Base-by-base conservation (phyloP, 2,888 invertebrate species). In the Harpalus rufipes region DNA sequence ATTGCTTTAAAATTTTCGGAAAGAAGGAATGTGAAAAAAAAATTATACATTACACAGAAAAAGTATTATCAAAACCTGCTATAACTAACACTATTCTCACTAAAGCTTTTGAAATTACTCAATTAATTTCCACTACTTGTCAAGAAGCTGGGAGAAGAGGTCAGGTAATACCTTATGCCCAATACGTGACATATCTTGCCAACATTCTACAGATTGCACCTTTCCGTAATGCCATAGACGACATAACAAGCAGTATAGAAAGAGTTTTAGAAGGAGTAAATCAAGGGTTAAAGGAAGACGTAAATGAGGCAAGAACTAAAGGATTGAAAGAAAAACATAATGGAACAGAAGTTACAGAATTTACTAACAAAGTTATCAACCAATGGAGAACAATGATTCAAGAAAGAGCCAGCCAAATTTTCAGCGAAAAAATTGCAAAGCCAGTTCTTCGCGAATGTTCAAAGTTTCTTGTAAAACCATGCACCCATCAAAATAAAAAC, bases 391-490 rank as follows among this genome's bases (percentile, higher is more conserved):
- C 32, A n/a, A 32, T 81, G 21, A 80, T 86, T 39, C 32, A 21
- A 44, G 81, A 86, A 68, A 56, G 85, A 25, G 80, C 83, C 16
- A 84, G 32, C 63, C 6, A 80, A 59, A 68, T 86, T 21, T 81
- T 86, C 51, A 41, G 65, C 65, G 65, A 79, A 18, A 44, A 86
- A 58, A 72, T 86, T 39, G 84, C 82, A 7, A 86, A 68, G 41
- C 85, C 86, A 21, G 76, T 86, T 6, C 21, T 86, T 12, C 76
- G 78, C 32, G 74, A 85, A 59, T 82, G 81, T 51, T 21, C 58
- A 21, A 18, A 32, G 44, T 7, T 32, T 12, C 51, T 86, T 8
- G 58, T 85, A 21, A 84, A 86, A 59, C 25, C 63, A 32, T 80
- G 78, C 32, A 25, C 86, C 61, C 56, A 68, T 0, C 41, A 18